These are phyloP conservation scores for Hermaeophaga mercurialis DNA, from an alignment of 2,888 invertebrate species.

Conservation along the genomic window DNA sequence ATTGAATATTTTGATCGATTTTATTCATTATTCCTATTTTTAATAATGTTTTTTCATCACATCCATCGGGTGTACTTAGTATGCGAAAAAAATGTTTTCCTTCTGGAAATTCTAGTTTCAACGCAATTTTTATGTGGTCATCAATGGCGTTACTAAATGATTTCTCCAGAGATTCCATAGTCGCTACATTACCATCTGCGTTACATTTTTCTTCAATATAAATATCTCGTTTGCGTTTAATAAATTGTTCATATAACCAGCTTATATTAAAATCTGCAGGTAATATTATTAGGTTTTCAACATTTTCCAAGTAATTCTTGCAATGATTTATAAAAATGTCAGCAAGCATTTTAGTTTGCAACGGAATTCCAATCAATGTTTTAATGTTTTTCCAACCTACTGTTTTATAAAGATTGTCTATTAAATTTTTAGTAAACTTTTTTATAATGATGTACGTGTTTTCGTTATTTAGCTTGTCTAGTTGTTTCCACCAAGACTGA, in stretches of 20 bases:
- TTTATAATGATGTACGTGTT: not conserved
- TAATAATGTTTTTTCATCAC: not conserved
- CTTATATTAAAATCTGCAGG: no score
- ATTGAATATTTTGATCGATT: not conserved
- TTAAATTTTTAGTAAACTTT: not conserved
- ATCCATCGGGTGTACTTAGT: not conserved
- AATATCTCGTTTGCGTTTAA: slow-evolving; percentile 14
- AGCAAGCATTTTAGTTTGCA: slow-evolving; percentile 24
- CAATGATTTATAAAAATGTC: no score
- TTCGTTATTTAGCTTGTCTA: not conserved
- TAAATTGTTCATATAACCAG: slow-evolving; percentile 10
- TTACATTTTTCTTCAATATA: slow-evolving; percentile 17
- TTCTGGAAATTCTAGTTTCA: not conserved
- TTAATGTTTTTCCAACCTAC: not conserved
- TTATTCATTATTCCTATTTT: slow-evolving; percentile 15
- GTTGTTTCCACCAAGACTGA: not conserved
- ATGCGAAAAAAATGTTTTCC: slow-evolving; percentile 3
- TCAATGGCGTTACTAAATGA: slow-evolving; percentile 4
- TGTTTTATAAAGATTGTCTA: not conserved
- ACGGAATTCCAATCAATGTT: slow-evolving; percentile 16
- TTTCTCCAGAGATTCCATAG: no score
- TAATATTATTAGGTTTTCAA: no score
- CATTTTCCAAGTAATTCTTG: no score
- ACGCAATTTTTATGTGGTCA: not conserved
- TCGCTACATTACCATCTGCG: no score